These are phyloP conservation scores for Lutjanus argentimaculatus DNA, from an alignment of 2,797 vertebrate species.

Conservation along the genomic window DNA sequence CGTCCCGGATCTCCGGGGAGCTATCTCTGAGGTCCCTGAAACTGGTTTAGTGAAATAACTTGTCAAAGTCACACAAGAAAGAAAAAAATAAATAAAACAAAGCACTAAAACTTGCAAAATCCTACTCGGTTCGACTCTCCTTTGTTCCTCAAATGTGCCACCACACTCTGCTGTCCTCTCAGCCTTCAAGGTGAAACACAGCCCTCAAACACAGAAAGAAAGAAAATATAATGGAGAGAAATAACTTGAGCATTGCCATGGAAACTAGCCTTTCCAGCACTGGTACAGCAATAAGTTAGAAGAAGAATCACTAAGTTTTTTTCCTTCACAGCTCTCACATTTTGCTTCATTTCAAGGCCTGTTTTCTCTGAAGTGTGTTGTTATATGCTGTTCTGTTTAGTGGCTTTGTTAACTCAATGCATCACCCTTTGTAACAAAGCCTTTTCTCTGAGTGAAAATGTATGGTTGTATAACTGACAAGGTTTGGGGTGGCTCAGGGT, in stretches of 20 bases:
- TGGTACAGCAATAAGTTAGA: slow-evolving; percentile 51
- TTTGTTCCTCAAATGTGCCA: slow-evolving; percentile 57
- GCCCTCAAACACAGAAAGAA: slow-evolving; percentile 69
- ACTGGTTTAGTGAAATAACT: slow-evolving; percentile 17
- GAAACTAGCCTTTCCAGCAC: slow-evolving; percentile 68
- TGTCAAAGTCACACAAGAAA: slow-evolving; percentile 6
- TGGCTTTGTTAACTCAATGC: slow-evolving; percentile 69
- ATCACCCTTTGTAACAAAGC: slow-evolving; percentile 51
- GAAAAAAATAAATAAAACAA: background rate
- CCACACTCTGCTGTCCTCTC: slow-evolving; percentile 65
- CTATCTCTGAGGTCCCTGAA: slow-evolving; percentile 20
- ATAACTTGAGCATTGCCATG: slow-evolving; percentile 67
- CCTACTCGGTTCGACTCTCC: slow-evolving; percentile 7
- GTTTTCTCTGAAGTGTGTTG: slow-evolving; percentile 65
- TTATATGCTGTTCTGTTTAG: slow-evolving; percentile 64
- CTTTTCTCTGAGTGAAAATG: slow-evolving; percentile 66
- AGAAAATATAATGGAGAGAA: slow-evolving; percentile 44
- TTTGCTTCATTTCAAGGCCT: slow-evolving; percentile 63
- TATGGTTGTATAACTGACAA: slow-evolving; percentile 60
- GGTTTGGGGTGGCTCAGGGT: slow-evolving; percentile 8
- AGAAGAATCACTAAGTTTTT: slow-evolving; percentile 59
- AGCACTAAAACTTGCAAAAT: slow-evolving; percentile 39
- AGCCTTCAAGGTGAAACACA: slow-evolving; percentile 72
- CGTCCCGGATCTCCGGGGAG: slow-evolving; percentile 12
- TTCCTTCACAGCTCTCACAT: slow-evolving; percentile 67